Conservation (phyloP, 2,888 invertebrate species). For the Anoncus sp. region DNA sequence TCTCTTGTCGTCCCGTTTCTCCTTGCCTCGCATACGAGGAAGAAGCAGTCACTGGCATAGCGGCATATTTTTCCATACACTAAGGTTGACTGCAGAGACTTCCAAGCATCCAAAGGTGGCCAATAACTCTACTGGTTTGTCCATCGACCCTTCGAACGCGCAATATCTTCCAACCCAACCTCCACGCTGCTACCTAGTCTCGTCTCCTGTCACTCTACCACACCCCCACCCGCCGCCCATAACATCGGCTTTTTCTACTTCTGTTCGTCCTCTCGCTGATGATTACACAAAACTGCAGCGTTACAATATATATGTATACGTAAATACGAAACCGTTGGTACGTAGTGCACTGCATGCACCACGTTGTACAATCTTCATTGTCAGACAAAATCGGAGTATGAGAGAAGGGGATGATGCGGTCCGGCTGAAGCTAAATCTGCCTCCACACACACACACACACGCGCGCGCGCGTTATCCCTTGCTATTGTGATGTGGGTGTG, state of each 20-base stretch:
- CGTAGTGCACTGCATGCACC: conserved; percentile 3
- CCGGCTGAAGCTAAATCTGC: not conserved
- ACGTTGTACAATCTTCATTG: conserved; percentile 14
- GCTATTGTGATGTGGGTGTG: too few species aligned
- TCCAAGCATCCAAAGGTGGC: not conserved
- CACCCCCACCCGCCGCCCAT: not conserved
- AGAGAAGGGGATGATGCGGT: not conserved
- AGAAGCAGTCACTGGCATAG: conserved; percentile 5
- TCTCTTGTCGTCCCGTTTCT: conserved; percentile 4
- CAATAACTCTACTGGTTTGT: not conserved
- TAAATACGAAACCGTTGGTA: not conserved
- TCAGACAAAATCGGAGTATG: conserved; percentile 12
- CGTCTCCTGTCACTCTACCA: conserved; percentile 1
- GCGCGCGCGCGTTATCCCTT: too few species aligned
- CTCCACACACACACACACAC: too few species aligned
- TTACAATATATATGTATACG: not conserved
- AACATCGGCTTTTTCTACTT: conserved; percentile 24
- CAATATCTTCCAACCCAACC: not conserved
- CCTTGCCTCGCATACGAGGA: conserved; percentile 7
- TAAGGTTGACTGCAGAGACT: not conserved
- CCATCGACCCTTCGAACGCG: conserved; percentile 4
- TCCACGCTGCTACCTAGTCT: not conserved
- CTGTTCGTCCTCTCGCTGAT: conserved; percentile 7
- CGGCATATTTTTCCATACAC: not conserved
- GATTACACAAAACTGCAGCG: conserved; percentile 20